phyloP scores from a whole-genome alignment of 2,797 vertebrate species.

The Sebastes diaconus region DNA sequence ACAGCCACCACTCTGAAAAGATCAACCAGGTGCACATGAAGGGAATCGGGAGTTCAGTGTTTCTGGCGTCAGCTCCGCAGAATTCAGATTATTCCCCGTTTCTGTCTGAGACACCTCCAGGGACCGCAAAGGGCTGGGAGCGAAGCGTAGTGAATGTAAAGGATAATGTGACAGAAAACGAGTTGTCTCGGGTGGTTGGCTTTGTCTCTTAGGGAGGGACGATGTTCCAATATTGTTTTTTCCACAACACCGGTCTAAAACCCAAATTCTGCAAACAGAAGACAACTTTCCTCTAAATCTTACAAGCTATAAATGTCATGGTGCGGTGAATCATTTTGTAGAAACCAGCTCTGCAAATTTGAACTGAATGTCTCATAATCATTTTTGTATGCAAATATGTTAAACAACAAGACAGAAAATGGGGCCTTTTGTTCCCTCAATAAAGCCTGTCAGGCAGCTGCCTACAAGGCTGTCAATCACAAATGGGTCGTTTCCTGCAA shows the following conservation, averaged over 20 bases:
- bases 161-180: conserved; percentile 36
- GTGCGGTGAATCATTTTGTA: neutral
- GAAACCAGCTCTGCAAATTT: neutral
- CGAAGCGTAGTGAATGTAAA: conserved; percentile 7
- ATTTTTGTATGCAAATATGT: neutral
- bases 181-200: conserved; percentile 27
- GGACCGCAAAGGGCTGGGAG: conserved; percentile 24
- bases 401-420: neutral
- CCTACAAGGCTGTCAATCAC: neutral
- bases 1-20: conserved; percentile 27
- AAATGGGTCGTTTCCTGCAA: neutral
- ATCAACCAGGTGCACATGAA: conserved; percentile 37
- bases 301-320: neutral
- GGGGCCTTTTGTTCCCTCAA: conserved; percentile 2
- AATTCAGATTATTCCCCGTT: conserved; percentile 31
- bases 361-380: neutral
- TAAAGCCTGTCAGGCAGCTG: neutral
- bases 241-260: neutral
- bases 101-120: conserved; percentile 31
- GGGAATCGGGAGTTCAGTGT: conserved; percentile 6
- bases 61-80: conserved; percentile 21
- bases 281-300: neutral
- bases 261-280: conserved; percentile 2
- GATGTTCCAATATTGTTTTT: conserved; percentile 12
- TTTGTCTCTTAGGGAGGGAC: conserved; percentile 22